A percentile compares a stretch with the other conserved stretches of the same genome.
Evolutionary conservation across 2,888 invertebrate genomes (phyloP).

Genomic region (Elysia crispata): DNA sequence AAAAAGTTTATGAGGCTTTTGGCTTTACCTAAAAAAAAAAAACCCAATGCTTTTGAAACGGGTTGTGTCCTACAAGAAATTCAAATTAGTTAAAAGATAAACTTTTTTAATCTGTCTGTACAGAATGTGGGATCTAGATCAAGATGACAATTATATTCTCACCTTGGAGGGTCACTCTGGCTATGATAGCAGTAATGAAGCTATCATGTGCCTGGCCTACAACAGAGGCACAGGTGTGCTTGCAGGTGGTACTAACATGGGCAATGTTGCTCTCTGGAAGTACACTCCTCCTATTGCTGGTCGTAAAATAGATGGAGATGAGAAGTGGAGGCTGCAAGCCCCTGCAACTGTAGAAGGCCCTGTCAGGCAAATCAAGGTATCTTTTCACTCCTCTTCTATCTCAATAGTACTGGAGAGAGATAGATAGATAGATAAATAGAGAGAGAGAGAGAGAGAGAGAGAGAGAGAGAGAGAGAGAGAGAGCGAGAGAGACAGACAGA

Average conservation of each 20-base stretch:
- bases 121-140: constrained; percentile 95
- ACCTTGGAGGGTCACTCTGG: constrained; percentile 80
- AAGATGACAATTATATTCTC: constrained; percentile 93
- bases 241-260: constrained; percentile 93
- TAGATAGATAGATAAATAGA: no score
- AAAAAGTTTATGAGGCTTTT: no score
- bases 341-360: constrained; percentile 79
- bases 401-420: no score
- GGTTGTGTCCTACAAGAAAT: no score
- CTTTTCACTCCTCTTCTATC: no score
- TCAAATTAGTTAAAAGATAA: no score
- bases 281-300: constrained; percentile 65
- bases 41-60: no score
- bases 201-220: constrained; percentile 77
- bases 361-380: constrained; percentile 79
- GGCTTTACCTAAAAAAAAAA: no score
- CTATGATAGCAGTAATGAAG: constrained; percentile 76
- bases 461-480: no score
- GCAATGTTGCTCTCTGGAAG: constrained; percentile 92
- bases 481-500: no score
- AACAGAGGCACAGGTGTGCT: constrained; percentile 82
- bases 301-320: constrained; percentile 83
- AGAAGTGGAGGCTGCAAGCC: constrained; percentile 88
- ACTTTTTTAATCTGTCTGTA: background rate
- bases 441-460: no score